Percentiles rank a stretch among this genome's conserved stretches.
Evolutionary conservation across 2,113 vertebrate genomes (phyloP).

Genomic region (Hyaena hyaena): DNA sequence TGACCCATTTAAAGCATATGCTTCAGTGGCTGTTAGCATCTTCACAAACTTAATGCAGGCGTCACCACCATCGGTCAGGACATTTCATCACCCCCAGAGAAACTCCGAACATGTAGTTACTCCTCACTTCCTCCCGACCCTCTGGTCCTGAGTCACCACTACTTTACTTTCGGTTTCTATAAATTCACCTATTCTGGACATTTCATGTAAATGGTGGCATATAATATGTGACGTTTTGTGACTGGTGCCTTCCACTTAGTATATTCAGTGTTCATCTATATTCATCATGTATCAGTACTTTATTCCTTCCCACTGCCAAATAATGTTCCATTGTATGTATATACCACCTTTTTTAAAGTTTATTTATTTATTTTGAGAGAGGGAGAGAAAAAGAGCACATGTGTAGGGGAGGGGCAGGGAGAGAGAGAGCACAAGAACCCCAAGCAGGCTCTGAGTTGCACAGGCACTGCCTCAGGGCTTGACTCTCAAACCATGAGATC

Average conservation of each 20-base stretch:
- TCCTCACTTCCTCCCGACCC: neutral
- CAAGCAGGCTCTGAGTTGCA: too few species aligned
- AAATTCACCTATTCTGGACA: too few species aligned
- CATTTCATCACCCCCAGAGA: neutral
- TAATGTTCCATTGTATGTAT: neutral
- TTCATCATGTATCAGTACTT: neutral
- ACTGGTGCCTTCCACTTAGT: neutral
- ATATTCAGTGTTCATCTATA: neutral
- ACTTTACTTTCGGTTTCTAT: neutral
- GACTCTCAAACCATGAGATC: too few species aligned
- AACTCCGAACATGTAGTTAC: neutral
- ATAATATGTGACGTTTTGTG: neutral
- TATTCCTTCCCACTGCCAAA: neutral
- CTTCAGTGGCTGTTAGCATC: neutral
- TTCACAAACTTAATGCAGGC: neutral
- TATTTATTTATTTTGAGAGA: too few species aligned
- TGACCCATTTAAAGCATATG: neutral
- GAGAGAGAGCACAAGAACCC: too few species aligned
- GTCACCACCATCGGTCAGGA: neutral
- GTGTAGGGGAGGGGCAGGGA: too few species aligned
- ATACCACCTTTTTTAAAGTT: too few species aligned
- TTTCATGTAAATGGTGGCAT: neutral
- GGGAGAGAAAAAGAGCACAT: too few species aligned
- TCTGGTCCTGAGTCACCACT: neutral
- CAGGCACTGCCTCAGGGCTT: too few species aligned